A percentile compares a stretch with the other conserved stretches of the same genome.
Conservation (phyloP, 2,888 invertebrate genomes). For the Phania funesta region DNA sequence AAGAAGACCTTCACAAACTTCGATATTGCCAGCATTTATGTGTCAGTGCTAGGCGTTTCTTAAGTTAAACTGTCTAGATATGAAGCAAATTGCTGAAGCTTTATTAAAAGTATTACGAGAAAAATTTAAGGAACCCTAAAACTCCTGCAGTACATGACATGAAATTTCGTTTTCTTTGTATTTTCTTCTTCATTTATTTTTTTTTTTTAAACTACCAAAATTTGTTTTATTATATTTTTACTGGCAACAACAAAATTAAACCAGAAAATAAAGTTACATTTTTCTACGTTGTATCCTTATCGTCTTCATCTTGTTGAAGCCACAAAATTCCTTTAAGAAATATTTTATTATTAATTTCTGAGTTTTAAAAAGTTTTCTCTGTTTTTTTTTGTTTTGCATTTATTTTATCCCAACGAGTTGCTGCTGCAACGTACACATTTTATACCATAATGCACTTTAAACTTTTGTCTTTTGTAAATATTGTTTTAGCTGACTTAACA, state of each 20-base stretch:
- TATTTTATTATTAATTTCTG: slow-evolving; percentile 64
- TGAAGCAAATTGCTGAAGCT: too few relatives aligned
- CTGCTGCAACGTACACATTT: slow-evolving; percentile 49
- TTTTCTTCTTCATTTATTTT: slow-evolving; percentile 13
- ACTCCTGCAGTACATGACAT: background rate
- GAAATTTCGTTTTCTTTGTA: background rate
- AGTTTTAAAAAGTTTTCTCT: slow-evolving; percentile 30
- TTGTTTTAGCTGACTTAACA: slow-evolving; percentile 67
- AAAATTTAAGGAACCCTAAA: background rate
- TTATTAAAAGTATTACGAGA: background rate
- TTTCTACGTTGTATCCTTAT: slow-evolving; percentile 1
- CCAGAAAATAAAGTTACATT: background rate
- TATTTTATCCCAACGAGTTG: slow-evolving; percentile 36
- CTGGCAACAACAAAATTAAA: slow-evolving; percentile 11
- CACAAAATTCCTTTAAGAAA: slow-evolving; percentile 62
- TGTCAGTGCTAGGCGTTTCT: too few relatives aligned
- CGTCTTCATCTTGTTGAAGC: slow-evolving; percentile 43
- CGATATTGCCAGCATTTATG: too few relatives aligned
- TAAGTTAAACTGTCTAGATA: too few relatives aligned
- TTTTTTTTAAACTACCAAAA: slow-evolving; percentile 15
- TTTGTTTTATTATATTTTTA: background rate
- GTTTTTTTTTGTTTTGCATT: background rate
- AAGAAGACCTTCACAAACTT: too few relatives aligned
- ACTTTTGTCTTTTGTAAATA: slow-evolving; percentile 67
- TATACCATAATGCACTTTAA: slow-evolving; percentile 66